These are phyloP conservation scores for Palythoa caribaeorum DNA, from an alignment of 92 coral and sea anemone genomes.

Conservation along the genomic window DNA sequence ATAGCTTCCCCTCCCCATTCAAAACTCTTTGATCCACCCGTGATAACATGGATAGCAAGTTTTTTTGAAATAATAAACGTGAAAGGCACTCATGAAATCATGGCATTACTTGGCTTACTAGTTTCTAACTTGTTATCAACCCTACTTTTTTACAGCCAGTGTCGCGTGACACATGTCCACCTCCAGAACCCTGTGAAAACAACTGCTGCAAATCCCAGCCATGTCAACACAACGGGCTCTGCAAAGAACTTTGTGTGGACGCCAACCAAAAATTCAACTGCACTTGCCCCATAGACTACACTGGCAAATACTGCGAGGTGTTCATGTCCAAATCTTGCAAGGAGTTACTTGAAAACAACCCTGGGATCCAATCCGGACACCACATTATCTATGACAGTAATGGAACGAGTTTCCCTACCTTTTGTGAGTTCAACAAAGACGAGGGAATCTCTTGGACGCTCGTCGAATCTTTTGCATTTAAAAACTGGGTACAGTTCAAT, in stretches of 20 bases:
- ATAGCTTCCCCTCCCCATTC: no score
- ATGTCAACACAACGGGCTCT: conserved; percentile 17
- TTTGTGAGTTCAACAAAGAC: not conserved
- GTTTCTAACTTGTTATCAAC: not conserved
- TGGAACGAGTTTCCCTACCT: not conserved
- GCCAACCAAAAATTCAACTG: conserved; percentile 19
- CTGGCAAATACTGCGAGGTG: conserved; percentile 17
- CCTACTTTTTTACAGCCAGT: not conserved
- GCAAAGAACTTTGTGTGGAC: not conserved
- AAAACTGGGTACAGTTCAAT: not conserved
- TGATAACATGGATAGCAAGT: no score
- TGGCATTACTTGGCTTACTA: not conserved
- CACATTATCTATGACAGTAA: not conserved
- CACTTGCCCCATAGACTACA: conserved; percentile 6
- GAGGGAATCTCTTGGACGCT: conserved; percentile 13
- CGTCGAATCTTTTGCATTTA: conserved; percentile 9
- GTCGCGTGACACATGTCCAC: conserved; percentile 4
- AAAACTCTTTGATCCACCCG: no score
- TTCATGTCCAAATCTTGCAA: conserved; percentile 22
- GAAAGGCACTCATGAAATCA: not conserved
- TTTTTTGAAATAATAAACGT: not conserved
- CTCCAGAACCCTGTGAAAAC: conserved; percentile 10
- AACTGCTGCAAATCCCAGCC: conserved; percentile 24
- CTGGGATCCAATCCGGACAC: not conserved
- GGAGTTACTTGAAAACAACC: not conserved